phyloP scores from a whole-genome alignment of 1,140 invertebrate genomes.

The Monomorium pharaonis region DNA sequence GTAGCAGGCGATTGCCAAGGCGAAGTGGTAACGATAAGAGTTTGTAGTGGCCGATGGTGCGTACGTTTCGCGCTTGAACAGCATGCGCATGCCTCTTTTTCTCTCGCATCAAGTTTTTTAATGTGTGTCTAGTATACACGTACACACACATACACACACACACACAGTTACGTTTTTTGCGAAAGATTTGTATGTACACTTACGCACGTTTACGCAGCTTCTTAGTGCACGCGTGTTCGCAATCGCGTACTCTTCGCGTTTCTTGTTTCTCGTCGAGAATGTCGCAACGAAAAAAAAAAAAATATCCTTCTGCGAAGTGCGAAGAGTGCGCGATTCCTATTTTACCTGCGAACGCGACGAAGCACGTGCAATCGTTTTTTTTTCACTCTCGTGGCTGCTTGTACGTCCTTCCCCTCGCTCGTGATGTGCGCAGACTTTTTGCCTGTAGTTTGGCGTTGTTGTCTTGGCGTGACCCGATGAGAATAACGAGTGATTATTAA shows the following conservation, averaged over 20 bases:
- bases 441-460: constrained; percentile 68
- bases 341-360: constrained; percentile 9
- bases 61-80: constrained; percentile 71
- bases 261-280: neutral
- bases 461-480: constrained; percentile 66
- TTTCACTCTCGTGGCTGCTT: neutral
- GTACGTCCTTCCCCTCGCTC: constrained; percentile 59
- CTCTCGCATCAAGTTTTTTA: constrained; percentile 57
- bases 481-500: constrained; percentile 65
- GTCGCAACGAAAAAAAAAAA: neutral
- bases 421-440: constrained; percentile 60
- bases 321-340: neutral
- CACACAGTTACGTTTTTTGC: neutral
- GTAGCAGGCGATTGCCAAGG: constrained; percentile 49
- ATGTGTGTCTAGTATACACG: neutral
- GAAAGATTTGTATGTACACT: constrained; percentile 24
- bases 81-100: constrained; percentile 77
- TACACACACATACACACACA: neutral
- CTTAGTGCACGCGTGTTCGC: constrained; percentile 16
- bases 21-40: constrained; percentile 63
- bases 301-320: neutral
- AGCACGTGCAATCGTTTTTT: neutral
- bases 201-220: constrained; percentile 47
- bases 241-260: neutral
- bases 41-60: constrained; percentile 70